Evolutionary conservation across 1,140 invertebrate species (phyloP).

Genomic region (Alviniconcha marisindica): DNA sequence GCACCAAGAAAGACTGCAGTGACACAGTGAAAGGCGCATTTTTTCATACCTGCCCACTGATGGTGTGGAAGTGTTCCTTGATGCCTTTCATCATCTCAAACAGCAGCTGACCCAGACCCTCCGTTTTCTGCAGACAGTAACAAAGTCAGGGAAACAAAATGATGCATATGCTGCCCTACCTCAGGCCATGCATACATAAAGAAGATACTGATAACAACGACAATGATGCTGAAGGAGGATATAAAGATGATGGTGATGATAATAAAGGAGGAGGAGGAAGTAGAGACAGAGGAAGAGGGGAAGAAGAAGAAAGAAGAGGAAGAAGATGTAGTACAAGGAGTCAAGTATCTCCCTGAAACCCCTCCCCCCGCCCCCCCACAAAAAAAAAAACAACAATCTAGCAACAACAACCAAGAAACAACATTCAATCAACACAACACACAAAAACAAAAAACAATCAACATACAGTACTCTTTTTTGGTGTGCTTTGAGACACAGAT

Average conservation of each 20-base stretch:
- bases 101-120: constrained; percentile 88
- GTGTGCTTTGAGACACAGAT: too few species aligned
- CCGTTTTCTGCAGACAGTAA: constrained; percentile 78
- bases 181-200: too few species aligned
- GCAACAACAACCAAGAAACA: not conserved
- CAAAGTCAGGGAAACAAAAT: too few species aligned
- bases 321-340: too few species aligned
- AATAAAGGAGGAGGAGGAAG: too few species aligned
- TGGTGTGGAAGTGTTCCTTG: constrained; percentile 86
- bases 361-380: too few species aligned
- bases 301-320: too few species aligned
- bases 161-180: too few species aligned
- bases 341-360: too few species aligned
- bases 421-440: not conserved
- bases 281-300: too few species aligned
- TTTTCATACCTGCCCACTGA: constrained; percentile 62
- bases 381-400: constrained; percentile 35
- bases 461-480: constrained; percentile 33
- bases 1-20: too few species aligned
- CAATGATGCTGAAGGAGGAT: not conserved
- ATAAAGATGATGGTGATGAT: not conserved
- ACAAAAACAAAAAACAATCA: constrained; percentile 29
- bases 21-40: too few species aligned
- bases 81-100: constrained; percentile 91
- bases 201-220: constrained; percentile 2